Evolutionary conservation across 2,888 invertebrate genomes (phyloP).

Genomic region (Ennomos erosarius): DNA sequence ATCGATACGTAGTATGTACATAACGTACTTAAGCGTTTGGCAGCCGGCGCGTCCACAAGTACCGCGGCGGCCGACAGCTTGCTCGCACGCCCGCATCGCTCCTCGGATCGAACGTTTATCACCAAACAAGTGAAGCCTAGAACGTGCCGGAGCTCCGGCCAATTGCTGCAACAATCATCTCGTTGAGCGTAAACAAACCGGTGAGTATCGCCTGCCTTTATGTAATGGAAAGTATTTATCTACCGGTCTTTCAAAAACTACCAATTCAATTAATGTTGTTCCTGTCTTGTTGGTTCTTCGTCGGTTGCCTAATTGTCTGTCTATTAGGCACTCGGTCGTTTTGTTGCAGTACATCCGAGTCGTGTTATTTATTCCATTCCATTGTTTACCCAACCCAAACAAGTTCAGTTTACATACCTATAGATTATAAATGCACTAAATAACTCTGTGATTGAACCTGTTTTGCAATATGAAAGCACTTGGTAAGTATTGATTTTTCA

Average conservation of each 20-base stretch:
- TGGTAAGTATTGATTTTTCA: no score
- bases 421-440: background rate
- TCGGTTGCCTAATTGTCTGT: constrained; percentile 24
- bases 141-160: constrained; percentile 74
- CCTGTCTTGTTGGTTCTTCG: constrained; percentile 26
- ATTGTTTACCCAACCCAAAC: constrained; percentile 23
- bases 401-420: constrained; percentile 17
- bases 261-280: constrained; percentile 36
- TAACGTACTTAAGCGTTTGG: constrained; percentile 55
- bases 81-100: constrained; percentile 57
- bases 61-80: constrained; percentile 60
- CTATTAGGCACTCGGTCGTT: constrained; percentile 15
- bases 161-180: constrained; percentile 84
- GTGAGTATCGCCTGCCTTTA: constrained; percentile 71
- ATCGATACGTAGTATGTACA: background rate
- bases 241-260: constrained; percentile 27
- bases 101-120: constrained; percentile 42
- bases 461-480: background rate
- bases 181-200: constrained; percentile 82
- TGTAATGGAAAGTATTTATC: constrained; percentile 51
- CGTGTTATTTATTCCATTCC: background rate
- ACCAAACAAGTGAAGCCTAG: constrained; percentile 46
- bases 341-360: constrained; percentile 4
- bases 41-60: constrained; percentile 64
- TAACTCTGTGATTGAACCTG: background rate